phyloP scores from a whole-genome alignment of 2,797 vertebrate genomes.

The Champsocephalus gunnari region DNA sequence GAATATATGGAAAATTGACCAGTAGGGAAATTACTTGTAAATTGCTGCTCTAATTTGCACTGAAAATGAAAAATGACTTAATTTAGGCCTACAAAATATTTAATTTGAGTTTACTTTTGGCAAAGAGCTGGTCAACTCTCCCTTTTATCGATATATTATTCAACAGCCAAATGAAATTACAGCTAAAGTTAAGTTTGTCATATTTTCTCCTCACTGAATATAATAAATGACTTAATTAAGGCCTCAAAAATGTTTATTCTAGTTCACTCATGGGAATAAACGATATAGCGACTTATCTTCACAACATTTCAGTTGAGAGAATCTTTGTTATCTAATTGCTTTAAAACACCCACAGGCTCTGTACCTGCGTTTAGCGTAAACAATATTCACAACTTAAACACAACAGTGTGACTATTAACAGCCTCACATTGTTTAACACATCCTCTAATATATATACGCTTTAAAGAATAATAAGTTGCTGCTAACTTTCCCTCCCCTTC shows the following conservation, averaged over 20 bases:
- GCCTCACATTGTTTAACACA: conserved; percentile 64
- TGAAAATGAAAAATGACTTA: conserved; percentile 8
- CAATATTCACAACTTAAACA: conserved; percentile 33
- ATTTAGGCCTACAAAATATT: neutral
- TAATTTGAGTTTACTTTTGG: neutral
- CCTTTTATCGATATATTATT: neutral
- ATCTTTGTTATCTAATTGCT: conserved; percentile 3
- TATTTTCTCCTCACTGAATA: neutral
- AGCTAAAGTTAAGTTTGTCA: neutral
- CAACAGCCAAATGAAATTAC: conserved; percentile 1
- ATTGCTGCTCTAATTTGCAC: neutral
- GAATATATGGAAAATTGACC: neutral
- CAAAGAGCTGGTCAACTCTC: neutral
- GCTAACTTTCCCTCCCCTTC: conserved; percentile 41
- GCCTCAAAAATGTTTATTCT: conserved; percentile 11
- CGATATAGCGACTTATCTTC: conserved; percentile 1
- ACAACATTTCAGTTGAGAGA: neutral
- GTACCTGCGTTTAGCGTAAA: conserved; percentile 29
- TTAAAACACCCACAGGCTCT: conserved; percentile 27
- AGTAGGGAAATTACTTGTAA: neutral
- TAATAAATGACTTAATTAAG: conserved; percentile 9
- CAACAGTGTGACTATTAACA: conserved; percentile 48
- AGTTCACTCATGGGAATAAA: conserved; percentile 13
- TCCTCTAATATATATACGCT: conserved; percentile 64
- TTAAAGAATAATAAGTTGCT: conserved; percentile 63